Conservation (phyloP, 2,797 vertebrate species). For the Tenualosa thibaudeaui region DNA sequence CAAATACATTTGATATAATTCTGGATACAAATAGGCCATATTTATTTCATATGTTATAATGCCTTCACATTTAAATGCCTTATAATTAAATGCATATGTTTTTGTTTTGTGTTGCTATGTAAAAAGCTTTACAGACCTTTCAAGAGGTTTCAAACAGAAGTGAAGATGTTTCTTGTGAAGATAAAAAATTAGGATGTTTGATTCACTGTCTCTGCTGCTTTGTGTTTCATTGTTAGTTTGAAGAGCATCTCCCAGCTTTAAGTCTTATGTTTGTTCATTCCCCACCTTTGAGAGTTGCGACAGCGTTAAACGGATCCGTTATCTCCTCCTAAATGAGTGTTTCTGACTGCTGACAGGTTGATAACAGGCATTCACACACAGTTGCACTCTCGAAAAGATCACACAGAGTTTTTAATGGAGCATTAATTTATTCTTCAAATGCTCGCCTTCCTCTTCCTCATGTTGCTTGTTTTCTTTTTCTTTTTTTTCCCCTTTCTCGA, state of each 20-base stretch:
- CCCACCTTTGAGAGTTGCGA: neutral
- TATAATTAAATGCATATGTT: neutral
- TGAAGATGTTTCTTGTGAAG: neutral
- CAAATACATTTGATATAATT: neutral
- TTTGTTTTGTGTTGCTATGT: neutral
- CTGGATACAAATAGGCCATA: neutral
- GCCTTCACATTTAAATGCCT: neutral
- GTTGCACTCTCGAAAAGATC: slow-evolving; percentile 3
- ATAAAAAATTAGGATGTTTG: neutral
- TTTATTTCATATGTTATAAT: neutral
- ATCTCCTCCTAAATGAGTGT: slow-evolving; percentile 22
- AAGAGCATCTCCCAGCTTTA: neutral
- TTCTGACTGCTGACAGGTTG: slow-evolving; percentile 17
- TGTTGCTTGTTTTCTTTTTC: neutral
- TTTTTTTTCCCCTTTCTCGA: neutral
- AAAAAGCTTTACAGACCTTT: neutral
- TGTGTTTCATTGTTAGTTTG: slow-evolving; percentile 8
- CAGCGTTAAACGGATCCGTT: slow-evolving; percentile 4
- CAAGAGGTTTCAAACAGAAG: neutral
- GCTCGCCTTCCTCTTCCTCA: neutral
- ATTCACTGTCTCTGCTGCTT: neutral
- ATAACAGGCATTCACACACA: neutral
- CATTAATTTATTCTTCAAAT: slow-evolving; percentile 15
- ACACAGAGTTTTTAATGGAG: slow-evolving; percentile 4
- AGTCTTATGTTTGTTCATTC: neutral